These are phyloP conservation scores for Caranx ignobilis DNA, from an alignment of 2,113 vertebrate species.

Conservation along the genomic window DNA sequence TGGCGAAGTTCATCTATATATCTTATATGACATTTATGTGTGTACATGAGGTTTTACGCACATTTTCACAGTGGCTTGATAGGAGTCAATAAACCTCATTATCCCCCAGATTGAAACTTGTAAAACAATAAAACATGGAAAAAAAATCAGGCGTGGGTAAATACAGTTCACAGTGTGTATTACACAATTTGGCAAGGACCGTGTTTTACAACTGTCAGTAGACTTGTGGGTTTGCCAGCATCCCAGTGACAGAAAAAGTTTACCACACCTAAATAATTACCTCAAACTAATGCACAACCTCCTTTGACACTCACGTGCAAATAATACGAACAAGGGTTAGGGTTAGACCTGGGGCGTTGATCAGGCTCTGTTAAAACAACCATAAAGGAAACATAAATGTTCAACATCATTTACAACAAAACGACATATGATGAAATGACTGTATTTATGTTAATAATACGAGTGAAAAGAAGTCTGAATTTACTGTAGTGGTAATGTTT, in stretches of 20 bases:
- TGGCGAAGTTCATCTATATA: background rate
- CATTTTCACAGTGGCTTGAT: background rate
- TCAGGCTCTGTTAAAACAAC: background rate
- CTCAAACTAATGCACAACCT: background rate
- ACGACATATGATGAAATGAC: background rate
- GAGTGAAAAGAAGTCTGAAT: background rate
- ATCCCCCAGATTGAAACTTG: background rate
- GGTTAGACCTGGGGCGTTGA: background rate
- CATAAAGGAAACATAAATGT: background rate
- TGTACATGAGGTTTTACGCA: background rate
- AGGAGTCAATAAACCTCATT: background rate
- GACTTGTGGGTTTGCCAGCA: background rate
- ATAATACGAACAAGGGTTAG: background rate
- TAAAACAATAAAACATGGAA: conserved; percentile 8
- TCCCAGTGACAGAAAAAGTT: background rate
- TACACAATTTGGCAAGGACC: background rate
- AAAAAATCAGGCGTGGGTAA: background rate
- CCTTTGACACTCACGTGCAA: background rate
- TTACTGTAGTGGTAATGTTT: background rate
- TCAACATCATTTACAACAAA: background rate
- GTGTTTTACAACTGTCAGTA: background rate
- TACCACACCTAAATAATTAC: background rate
- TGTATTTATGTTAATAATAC: background rate
- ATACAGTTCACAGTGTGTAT: background rate
- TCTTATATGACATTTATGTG: background rate